Percentiles rank a stretch among this genome's conserved stretches.
Conservation (phyloP, 1,140 invertebrate species). For the Drosophila grimshawi region DNA sequence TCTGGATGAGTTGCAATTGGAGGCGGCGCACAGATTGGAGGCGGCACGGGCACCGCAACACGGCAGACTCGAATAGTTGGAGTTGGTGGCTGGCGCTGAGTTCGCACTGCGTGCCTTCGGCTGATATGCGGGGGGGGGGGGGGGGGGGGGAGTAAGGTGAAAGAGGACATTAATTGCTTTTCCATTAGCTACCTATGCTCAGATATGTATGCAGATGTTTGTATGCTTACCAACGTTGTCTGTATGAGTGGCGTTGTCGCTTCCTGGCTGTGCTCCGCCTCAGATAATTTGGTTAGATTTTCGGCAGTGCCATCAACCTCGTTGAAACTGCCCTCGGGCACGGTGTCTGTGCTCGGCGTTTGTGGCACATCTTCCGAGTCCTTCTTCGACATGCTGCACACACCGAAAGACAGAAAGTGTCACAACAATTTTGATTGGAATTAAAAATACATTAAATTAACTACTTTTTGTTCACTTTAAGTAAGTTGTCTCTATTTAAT, state of each 20-base stretch:
- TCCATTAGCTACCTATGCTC: conserved; percentile 20
- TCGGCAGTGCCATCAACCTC: conserved; percentile 73
- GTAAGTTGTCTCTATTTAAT: background rate
- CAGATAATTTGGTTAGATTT: conserved; percentile 76
- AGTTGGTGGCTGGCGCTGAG: conserved; percentile 67
- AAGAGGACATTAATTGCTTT: conserved; percentile 59
- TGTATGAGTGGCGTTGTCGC: conserved; percentile 70
- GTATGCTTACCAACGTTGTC: conserved; percentile 72
- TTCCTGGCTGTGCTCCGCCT: conserved; percentile 65
- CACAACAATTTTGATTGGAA: background rate
- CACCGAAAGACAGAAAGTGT: background rate
- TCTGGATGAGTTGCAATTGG: conserved; percentile 38
- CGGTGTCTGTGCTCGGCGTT: conserved; percentile 75
- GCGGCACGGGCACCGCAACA: conserved; percentile 71
- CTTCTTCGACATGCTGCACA: conserved; percentile 74
- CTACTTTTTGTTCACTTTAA: background rate
- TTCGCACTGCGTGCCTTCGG: conserved; percentile 75
- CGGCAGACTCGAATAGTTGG: conserved; percentile 83
- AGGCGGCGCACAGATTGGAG: conserved; percentile 47
- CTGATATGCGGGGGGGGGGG: conserved; percentile 29
- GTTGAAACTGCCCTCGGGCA: conserved; percentile 74
- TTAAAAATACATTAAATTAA: background rate
- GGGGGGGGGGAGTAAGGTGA: background rate
- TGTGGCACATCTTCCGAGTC: conserved; percentile 79
- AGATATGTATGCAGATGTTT: background rate